Evolutionary conservation across 2,113 vertebrate species (phyloP).

Genomic region (Addax nasomaculatus): DNA sequence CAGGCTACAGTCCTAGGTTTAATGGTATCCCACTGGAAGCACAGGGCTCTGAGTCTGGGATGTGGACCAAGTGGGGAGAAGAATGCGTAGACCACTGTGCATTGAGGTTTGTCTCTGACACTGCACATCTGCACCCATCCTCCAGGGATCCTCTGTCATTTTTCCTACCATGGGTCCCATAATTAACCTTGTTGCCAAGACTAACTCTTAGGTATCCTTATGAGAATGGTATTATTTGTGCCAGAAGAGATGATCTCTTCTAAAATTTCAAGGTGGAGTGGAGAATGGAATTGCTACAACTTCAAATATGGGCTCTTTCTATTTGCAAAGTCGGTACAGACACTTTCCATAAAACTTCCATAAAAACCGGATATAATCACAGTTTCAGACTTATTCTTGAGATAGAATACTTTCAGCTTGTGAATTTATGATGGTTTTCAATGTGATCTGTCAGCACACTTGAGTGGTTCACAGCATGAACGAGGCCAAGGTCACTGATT

Average conservation of each 20-base stretch:
- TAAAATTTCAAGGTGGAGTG: neutral
- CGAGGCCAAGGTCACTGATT: neutral
- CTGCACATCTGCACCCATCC: neutral
- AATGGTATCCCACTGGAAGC: neutral
- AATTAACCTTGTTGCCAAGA: slow-evolving; percentile 38
- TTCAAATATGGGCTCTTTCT: neutral
- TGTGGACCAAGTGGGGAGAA: neutral
- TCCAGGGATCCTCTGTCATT: neutral
- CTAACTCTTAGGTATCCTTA: slow-evolving; percentile 35
- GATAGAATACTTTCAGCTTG: neutral
- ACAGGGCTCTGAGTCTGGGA: neutral
- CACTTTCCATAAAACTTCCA: neutral
- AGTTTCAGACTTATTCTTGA: neutral
- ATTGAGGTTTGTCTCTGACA: neutral
- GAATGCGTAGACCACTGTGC: neutral
- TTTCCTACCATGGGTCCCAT: neutral
- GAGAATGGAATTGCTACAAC: neutral
- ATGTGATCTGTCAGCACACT: neutral
- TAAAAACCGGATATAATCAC: neutral
- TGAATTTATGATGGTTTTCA: slow-evolving; percentile 4
- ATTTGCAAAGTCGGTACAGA: neutral
- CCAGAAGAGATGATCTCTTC: slow-evolving; percentile 41
- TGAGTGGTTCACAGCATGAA: neutral
- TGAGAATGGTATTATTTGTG: neutral
- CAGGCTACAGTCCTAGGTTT: neutral